phyloP scores from a whole-genome alignment of 2,797 vertebrate genomes.

The Aulostomus chinensis region DNA sequence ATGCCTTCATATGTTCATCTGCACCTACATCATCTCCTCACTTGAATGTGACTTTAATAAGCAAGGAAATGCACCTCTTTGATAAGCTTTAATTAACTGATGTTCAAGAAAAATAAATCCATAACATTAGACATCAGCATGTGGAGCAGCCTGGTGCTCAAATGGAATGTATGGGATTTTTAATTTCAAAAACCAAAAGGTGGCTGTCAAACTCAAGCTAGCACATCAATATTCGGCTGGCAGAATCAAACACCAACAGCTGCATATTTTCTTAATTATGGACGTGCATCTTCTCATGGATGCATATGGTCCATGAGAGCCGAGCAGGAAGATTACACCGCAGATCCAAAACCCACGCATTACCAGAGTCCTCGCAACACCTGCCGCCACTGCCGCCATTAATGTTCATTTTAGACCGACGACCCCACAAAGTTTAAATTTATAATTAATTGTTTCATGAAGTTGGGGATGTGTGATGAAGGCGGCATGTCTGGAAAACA shows the following conservation, averaged over 20 bases:
- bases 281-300: slow-evolving; percentile 32
- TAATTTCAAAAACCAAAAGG: slow-evolving; percentile 28
- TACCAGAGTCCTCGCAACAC: slow-evolving; percentile 38
- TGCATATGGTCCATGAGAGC: slow-evolving; percentile 43
- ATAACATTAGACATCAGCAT: slow-evolving; percentile 27
- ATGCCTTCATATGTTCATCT: too few relatives aligned
- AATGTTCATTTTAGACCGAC: slow-evolving; percentile 13
- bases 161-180: slow-evolving; percentile 24
- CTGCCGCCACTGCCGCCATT: slow-evolving; percentile 3
- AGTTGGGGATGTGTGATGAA: slow-evolving; percentile 17
- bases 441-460: slow-evolving; percentile 14
- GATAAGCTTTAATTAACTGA: slow-evolving; percentile 47
- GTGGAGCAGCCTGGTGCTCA: slow-evolving; percentile 30
- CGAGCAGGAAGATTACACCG: slow-evolving; percentile 22
- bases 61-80: slow-evolving; percentile 29
- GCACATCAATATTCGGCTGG: slow-evolving; percentile 39
- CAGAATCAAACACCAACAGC: slow-evolving; percentile 54
- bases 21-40: slow-evolving; percentile 26
- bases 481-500: slow-evolving; percentile 17
- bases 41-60: slow-evolving; percentile 18
- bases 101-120: slow-evolving; percentile 21
- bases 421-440: slow-evolving; percentile 14
- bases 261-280: slow-evolving; percentile 59
- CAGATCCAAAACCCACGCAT: slow-evolving; percentile 21
- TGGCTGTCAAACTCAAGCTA: slow-evolving; percentile 35